Conservation (phyloP, 2,113 vertebrate genomes). For the Rutilus rutilus region DNA sequence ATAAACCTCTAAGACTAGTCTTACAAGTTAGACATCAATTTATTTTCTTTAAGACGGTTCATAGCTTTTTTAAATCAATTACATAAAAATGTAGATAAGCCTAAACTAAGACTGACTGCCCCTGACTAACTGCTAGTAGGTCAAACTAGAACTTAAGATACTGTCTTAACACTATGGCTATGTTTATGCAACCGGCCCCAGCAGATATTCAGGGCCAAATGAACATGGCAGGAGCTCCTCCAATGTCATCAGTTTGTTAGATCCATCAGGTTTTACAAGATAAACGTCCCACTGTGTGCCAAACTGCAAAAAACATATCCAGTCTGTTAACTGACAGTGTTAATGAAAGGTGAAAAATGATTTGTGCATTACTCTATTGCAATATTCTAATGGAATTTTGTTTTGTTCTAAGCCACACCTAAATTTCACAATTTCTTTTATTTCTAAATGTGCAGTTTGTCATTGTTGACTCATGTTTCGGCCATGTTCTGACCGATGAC, state of each 20-base stretch:
- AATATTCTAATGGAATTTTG: neutral
- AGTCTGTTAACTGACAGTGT: neutral
- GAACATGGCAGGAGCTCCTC: constrained; percentile 79
- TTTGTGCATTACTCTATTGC: neutral
- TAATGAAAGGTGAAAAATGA: neutral
- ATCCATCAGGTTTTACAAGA: constrained; percentile 77
- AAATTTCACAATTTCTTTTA: neutral
- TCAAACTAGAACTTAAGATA: too few relatives aligned
- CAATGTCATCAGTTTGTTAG: constrained; percentile 70
- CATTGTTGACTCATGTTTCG: neutral
- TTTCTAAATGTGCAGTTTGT: neutral
- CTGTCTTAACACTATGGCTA: too few relatives aligned
- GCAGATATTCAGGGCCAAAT: constrained; percentile 80
- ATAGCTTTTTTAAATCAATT: too few relatives aligned
- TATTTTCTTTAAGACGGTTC: too few relatives aligned
- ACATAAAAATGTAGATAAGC: too few relatives aligned
- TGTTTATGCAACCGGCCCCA: too few relatives aligned
- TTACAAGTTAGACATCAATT: too few relatives aligned
- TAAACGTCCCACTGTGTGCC: constrained; percentile 79
- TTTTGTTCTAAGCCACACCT: neutral
- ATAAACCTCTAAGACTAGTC: too few relatives aligned
- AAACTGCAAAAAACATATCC: constrained; percentile 72
- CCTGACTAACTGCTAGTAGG: too few relatives aligned
- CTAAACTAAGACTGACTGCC: too few relatives aligned
- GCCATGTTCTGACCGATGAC: too few relatives aligned